Evolutionary conservation across 2,888 invertebrate genomes (phyloP).

Genomic region (Parelbella ahira): DNA sequence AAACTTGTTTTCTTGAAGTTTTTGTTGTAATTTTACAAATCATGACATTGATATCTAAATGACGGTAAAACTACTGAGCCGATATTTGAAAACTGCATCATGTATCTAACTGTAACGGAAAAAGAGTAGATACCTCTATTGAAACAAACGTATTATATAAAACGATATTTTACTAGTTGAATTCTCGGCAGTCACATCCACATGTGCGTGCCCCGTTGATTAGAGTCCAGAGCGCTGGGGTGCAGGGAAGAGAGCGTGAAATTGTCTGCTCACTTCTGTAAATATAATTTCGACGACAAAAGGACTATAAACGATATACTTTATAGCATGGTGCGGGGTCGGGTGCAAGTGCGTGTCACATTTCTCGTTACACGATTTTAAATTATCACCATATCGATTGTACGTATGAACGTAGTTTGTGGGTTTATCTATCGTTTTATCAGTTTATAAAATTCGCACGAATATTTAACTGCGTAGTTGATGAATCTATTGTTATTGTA

Average conservation of each 20-base stretch:
- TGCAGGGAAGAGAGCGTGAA: conserved; percentile 78
- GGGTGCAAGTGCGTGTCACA: conserved; percentile 60
- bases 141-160: too few relatives aligned
- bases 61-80: too few relatives aligned
- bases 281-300: conserved; percentile 81
- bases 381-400: conserved; percentile 50
- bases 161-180: neutral
- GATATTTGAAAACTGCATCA: too few relatives aligned
- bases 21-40: too few relatives aligned
- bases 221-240: conserved; percentile 68
- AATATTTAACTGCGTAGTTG: too few relatives aligned
- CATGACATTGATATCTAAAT: too few relatives aligned
- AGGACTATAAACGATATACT: conserved; percentile 77
- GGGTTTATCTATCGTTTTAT: conserved; percentile 11
- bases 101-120: too few relatives aligned
- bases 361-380: conserved; percentile 63
- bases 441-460: too few relatives aligned
- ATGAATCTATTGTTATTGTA: too few relatives aligned
- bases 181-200: conserved; percentile 41
- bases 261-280: conserved; percentile 81
- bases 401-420: conserved; percentile 12
- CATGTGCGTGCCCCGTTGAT: conserved; percentile 55
- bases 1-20: too few relatives aligned
- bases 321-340: conserved; percentile 46
- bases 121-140: too few relatives aligned